Base-by-base conservation (phyloP, 2,888 invertebrate species). In the Pediacus dermestoides region DNA sequence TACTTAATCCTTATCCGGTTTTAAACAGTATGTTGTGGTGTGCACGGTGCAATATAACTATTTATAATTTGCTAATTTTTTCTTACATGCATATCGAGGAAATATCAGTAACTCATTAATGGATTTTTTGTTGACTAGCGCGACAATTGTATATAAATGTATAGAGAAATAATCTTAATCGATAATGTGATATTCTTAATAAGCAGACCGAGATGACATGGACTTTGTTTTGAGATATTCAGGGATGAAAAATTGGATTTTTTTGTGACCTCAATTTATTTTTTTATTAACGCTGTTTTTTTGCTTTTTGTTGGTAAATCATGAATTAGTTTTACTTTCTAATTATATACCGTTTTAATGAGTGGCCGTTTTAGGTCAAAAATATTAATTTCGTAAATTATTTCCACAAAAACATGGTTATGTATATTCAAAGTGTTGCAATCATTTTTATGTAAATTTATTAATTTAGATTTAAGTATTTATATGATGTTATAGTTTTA, bases 401-500 rank as follows among this genome's bases (percentile, higher is more conserved):
- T n/a, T n/a, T n/a, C n/a, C n/a, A n/a, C n/a, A n/a, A n/a, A n/a
- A n/a, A n/a, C n/a, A n/a, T n/a, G n/a, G n/a, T n/a, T n/a, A n/a
- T n/a, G n/a, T 23, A 14, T 36, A 30, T 30, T 36, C 15, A 30
- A 36, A 14, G n/a, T n/a, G n/a, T n/a, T n/a, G n/a, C n/a, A 34
- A 33, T 40, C 39, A 46, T 49, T 52, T 53, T 49, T 56, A 47
- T 50, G 50, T 53, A 44, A 44, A 55, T 44, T 48, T 56, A 57
- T 59, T 62, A 50, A 44, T n/a, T n/a, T 58, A 60, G 58, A 42
- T 55, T 50, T 63, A 63, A 58, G 62, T 63, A 64, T 62, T 64
- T 64, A 64, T 64, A 60, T 61, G 60, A 58, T 58, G 56, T 52
- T 52, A 57, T 64, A 66, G 64, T 60, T 63, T 57, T 62, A 64